These are phyloP conservation scores for Tautogolabrus adspersus DNA, from an alignment of 2,113 vertebrate species.

Conservation along the genomic window DNA sequence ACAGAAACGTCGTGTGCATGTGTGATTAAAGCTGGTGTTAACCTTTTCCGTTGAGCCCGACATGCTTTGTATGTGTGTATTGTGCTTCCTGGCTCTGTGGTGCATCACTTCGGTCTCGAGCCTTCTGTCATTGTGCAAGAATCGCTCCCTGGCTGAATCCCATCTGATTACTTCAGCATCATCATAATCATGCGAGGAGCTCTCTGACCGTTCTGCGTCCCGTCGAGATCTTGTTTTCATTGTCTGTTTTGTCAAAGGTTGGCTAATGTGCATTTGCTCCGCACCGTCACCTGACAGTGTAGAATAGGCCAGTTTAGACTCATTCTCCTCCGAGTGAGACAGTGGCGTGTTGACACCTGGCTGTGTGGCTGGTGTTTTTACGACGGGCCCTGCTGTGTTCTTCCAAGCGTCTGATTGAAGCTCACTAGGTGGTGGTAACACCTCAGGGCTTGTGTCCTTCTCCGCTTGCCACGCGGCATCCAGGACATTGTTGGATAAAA, in stretches of 20 bases:
- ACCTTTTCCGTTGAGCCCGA: slow-evolving; percentile 84
- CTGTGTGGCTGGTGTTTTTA: slow-evolving; percentile 90
- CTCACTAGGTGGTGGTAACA: slow-evolving; percentile 89
- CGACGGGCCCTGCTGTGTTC: slow-evolving; percentile 89
- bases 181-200: slow-evolving; percentile 89
- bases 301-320: slow-evolving; percentile 87
- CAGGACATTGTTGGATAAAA: slow-evolving; percentile 89
- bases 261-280: slow-evolving; percentile 90
- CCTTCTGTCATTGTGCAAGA: slow-evolving; percentile 88
- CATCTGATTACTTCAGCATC: slow-evolving; percentile 84
- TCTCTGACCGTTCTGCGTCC: slow-evolving; percentile 84
- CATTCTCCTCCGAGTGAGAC: slow-evolving; percentile 87
- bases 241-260: slow-evolving; percentile 85
- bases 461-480: slow-evolving; percentile 83
- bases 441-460: slow-evolving; percentile 85
- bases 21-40: slow-evolving; percentile 85
- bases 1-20: slow-evolving; percentile 79
- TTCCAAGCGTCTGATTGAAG: slow-evolving; percentile 91
- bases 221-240: slow-evolving; percentile 81
- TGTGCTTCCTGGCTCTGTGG: slow-evolving; percentile 88
- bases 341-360: slow-evolving; percentile 90
- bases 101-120: slow-evolving; percentile 78
- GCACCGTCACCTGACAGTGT: slow-evolving; percentile 83
- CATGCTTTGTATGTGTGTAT: slow-evolving; percentile 87
- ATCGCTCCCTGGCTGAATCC: slow-evolving; percentile 88